These are phyloP conservation scores for Clarias pachynema DNA, from an alignment of 2,797 vertebrate genomes.

Conservation along the genomic window DNA sequence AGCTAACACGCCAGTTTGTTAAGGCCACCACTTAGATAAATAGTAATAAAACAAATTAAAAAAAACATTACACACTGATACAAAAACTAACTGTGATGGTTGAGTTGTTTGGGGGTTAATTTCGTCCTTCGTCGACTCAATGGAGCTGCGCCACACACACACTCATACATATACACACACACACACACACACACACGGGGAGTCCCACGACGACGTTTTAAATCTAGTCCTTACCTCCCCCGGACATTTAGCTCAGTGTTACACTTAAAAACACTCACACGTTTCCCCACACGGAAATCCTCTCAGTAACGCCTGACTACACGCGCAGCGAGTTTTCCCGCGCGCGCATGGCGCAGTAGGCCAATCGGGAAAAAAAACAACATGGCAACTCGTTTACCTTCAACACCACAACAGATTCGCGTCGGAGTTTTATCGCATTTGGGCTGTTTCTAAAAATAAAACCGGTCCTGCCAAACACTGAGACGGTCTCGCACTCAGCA, in stretches of 20 bases:
- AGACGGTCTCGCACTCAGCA: constrained; percentile 47
- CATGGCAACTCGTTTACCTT: constrained; percentile 34
- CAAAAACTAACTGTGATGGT: rapidly evolving
- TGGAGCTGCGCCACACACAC: constrained; percentile 46
- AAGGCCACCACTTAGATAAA: neutral
- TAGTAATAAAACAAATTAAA: neutral
- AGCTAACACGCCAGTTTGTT: neutral
- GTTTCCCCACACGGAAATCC: neutral
- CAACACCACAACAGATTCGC: constrained; percentile 1
- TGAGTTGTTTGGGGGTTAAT: too few species aligned
- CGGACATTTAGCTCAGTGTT: too few species aligned
- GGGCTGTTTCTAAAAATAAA: too few species aligned
- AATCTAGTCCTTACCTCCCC: constrained; percentile 15
- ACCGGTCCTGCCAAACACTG: neutral
- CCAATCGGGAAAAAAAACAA: constrained; percentile 59
- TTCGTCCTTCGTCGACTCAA: constrained; percentile 34
- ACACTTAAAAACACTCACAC: neutral
- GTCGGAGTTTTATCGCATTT: neutral
- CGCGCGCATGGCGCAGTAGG: constrained; percentile 70
- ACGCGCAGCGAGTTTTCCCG: constrained; percentile 43
- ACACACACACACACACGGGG: constrained; percentile 20
- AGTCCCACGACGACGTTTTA: constrained; percentile 25
- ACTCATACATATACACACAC: constrained; percentile 40
- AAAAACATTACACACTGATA: neutral
- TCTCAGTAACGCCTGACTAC: neutral